These are phyloP conservation scores for Gnathonemus longibarbis DNA, from an alignment of 2,113 vertebrate species.

Conservation along the genomic window DNA sequence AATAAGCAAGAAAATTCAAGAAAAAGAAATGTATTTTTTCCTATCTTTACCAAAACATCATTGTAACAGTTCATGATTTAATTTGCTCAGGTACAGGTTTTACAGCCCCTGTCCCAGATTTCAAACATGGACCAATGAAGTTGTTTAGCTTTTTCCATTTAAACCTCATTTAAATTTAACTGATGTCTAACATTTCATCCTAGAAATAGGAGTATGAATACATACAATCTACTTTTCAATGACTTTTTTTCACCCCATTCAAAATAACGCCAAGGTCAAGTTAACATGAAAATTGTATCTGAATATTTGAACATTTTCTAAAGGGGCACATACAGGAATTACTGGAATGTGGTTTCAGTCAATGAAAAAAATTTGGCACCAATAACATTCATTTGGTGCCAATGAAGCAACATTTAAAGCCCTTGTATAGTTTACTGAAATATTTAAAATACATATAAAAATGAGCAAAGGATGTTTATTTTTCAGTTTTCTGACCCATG, in stretches of 20 bases:
- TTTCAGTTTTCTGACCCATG: not conserved
- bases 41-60: not conserved
- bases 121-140: not conserved
- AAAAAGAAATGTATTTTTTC: not conserved
- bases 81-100: not conserved
- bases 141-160: not conserved
- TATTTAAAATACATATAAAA: constrained; percentile 3
- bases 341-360: not conserved
- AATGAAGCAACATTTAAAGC: not conserved
- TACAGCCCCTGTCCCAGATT: not conserved
- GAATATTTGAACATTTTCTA: not conserved
- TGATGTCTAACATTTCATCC: not conserved
- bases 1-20: not conserved
- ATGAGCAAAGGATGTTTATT: not conserved
- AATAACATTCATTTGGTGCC: not conserved
- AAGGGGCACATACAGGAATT: not conserved
- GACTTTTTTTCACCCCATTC: not conserved
- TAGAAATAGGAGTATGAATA: not conserved
- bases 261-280: not conserved
- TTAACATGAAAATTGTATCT: not conserved
- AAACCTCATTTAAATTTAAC: not conserved
- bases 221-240: not conserved
- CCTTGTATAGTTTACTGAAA: not conserved
- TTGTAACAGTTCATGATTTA: not conserved
- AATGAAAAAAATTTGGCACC: not conserved